Evolutionary conservation across 1,140 invertebrate genomes (phyloP), one percentile per base, ranked within the genome.

Genomic region (Thaumetopoea pityocampa): DNA sequence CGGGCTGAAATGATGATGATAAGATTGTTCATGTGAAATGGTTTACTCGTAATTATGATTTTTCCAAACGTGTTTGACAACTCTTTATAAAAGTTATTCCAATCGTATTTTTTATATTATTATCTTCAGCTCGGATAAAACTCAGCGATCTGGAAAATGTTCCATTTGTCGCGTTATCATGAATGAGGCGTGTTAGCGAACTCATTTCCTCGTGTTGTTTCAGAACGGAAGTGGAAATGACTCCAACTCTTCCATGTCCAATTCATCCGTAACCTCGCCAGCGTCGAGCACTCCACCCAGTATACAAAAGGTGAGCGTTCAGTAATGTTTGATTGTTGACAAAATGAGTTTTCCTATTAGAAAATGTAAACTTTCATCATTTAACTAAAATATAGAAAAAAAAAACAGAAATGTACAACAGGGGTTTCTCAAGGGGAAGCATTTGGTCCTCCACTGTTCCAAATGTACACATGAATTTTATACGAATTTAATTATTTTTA

Each of bases 211-310:
- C 11, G 28, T 52, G 10, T 67, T 35, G 48, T 84, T 82, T 26
- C 72, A 84, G 79, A 71, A 62, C 48, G 76, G 63, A 51, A 77
- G 76, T 54, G 67, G 79, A 37, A 82, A 82, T 42, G 81, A 85
- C 59, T 84, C 81, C 35, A 78, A 78, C 58, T 84, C 77, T 7
- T 86, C 85, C 7, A 78, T 84, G 74, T 86, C 85, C 23, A 86
- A 85, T 40, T 86, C 85, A 27, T 83, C 85, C 8, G 78, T 73
- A 6, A 85, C 82, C 4, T 86, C 85, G 16, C 85, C 85, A 47
- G 78, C 82, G 33, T 83, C 73, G 26, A 70, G 70, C 26, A 76
- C 72, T 55, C 73, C 85, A 30, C 83, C 78, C 26, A 86, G 85
- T 52, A 85, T 86, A 82, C 82, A 86, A 72, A 85, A 86, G 77